phyloP scores from a whole-genome alignment of 2,888 invertebrate genomes.

The Tenthredo amoena region DNA sequence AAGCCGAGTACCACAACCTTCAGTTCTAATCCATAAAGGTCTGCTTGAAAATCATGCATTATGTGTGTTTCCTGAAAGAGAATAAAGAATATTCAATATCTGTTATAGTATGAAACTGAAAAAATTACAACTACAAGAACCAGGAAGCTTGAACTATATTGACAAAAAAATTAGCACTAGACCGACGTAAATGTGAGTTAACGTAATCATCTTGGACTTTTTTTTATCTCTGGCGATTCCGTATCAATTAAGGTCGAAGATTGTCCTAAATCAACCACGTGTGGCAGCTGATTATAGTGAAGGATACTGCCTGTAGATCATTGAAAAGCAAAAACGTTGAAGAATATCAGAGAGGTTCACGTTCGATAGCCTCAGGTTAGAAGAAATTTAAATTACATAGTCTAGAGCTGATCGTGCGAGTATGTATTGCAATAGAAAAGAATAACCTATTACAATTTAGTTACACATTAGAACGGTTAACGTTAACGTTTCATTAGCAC shows the following conservation, averaged over 20 bases:
- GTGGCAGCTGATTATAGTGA: not conserved
- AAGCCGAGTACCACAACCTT: constrained; percentile 91
- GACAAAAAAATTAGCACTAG: not conserved
- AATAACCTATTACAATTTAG: not conserved
- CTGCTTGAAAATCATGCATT: constrained; percentile 88
- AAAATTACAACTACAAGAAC: not conserved
- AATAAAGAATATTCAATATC: constrained; percentile 22
- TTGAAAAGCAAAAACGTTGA: not conserved
- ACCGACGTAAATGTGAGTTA: not conserved
- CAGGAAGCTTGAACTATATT: not conserved
- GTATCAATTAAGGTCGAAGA: not conserved
- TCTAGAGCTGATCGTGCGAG: not conserved
- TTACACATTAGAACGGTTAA: not conserved
- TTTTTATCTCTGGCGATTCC: constrained; percentile 14
- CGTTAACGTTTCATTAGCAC: not conserved
- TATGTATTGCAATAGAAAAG: not conserved
- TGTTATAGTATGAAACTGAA: not conserved
- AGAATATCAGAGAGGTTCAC: not conserved
- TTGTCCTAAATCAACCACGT: not conserved
- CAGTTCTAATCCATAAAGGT: constrained; percentile 92
- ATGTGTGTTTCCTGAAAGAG: constrained; percentile 92
- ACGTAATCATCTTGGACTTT: not conserved
- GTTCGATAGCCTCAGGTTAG: not conserved
- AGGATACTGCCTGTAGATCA: not conserved
- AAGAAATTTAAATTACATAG: constrained; percentile 1